phyloP scores from a whole-genome alignment of 2,888 invertebrate species.

The Phania funesta region DNA sequence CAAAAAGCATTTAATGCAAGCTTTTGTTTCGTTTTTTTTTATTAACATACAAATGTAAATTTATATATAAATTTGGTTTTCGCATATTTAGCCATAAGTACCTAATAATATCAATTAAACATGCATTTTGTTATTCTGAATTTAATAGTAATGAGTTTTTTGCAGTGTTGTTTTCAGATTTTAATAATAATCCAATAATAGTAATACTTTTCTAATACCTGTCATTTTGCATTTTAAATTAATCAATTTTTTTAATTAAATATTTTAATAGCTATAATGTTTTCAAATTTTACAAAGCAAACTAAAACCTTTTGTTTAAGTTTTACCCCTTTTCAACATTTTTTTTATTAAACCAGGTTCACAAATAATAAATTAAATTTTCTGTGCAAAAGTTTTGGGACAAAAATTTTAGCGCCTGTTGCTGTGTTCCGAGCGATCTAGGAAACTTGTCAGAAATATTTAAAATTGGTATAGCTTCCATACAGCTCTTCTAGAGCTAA shows the following conservation, averaged over 20 bases:
- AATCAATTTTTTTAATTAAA: not conserved
- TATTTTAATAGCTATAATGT: not conserved
- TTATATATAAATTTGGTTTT: conserved; percentile 64
- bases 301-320: conserved; percentile 7
- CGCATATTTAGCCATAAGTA: conserved; percentile 45
- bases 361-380: not conserved
- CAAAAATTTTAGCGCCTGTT: not conserved
- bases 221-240: not conserved
- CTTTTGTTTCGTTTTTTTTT: conserved; percentile 43
- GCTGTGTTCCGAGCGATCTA: not conserved
- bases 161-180: conserved; percentile 26
- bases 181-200: conserved; percentile 61
- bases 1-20: conserved; percentile 63
- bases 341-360: not conserved
- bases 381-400: not conserved
- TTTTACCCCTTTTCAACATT: not conserved
- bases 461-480: too few species aligned
- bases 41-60: conserved; percentile 54
- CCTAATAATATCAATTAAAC: conserved; percentile 62
- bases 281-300: conserved; percentile 18
- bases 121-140: conserved; percentile 31
- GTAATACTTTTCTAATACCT: conserved; percentile 44
- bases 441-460: not conserved
- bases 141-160: conserved; percentile 40
- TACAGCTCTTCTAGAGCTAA: too few species aligned